Percentiles rank a stretch among this genome's conserved stretches.
Evolutionary conservation across 2,113 vertebrate genomes (phyloP).

Genomic region (Zosterops pallidus): DNA sequence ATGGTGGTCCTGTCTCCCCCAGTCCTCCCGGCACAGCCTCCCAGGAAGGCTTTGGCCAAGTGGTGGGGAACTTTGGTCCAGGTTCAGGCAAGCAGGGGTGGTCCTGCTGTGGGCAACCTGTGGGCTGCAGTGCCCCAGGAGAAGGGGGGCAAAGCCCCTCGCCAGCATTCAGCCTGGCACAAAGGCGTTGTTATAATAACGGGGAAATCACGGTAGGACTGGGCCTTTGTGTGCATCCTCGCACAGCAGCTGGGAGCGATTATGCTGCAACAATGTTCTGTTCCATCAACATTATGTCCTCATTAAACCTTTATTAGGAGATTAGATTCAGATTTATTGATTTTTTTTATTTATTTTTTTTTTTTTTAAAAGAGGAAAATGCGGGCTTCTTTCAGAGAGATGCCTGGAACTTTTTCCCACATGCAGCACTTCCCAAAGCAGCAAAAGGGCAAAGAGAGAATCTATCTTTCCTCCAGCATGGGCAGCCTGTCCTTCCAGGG

Average conservation of each 20-base stretch:
- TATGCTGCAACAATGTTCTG: constrained; percentile 69
- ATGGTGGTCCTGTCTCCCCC: no score
- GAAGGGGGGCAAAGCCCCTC: neutral
- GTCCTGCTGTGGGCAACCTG: neutral
- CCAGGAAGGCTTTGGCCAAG: neutral
- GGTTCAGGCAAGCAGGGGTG: neutral
- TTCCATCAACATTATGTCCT: constrained; percentile 78
- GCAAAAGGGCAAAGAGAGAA: neutral
- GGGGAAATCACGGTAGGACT: constrained; percentile 8
- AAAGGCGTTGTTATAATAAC: neutral
- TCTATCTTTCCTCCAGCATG: neutral
- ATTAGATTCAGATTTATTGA: constrained; percentile 82
- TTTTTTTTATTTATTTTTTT: constrained; percentile 63
- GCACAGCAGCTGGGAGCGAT: constrained; percentile 67
- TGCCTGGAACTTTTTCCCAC: neutral
- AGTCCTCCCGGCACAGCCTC: neutral
- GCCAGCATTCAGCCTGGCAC: neutral
- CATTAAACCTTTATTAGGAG: constrained; percentile 84
- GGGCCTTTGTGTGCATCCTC: constrained; percentile 42
- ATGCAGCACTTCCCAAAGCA: neutral
- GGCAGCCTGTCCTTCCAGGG: neutral
- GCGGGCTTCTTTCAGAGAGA: constrained; percentile 15
- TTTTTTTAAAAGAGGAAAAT: constrained; percentile 36
- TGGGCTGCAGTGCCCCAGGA: fast-evolving
- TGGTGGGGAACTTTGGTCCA: neutral